Percentiles rank a stretch among this genome's conserved stretches.
phyloP scores from a whole-genome alignment of 2,888 invertebrate species.

The Eremobia ochroleuca region DNA sequence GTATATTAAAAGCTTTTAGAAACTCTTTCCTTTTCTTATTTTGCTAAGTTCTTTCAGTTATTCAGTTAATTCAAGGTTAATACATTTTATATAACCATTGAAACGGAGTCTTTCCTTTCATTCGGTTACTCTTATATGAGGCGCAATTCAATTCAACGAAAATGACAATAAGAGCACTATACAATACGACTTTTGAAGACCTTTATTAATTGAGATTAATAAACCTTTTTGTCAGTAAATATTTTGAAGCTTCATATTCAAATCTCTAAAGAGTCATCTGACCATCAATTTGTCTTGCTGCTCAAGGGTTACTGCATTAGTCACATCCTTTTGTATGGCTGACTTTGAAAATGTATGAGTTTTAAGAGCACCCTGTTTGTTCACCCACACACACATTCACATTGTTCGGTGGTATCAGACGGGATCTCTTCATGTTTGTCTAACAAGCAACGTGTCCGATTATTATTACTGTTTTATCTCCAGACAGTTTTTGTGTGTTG shows the following conservation, averaged over 20 bases:
- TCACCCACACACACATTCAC: constrained; percentile 88
- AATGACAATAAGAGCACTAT: constrained; percentile 18
- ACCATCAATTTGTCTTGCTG: constrained; percentile 82
- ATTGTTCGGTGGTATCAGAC: constrained; percentile 87
- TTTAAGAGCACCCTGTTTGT: constrained; percentile 76
- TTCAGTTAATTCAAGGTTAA: constrained; percentile 6
- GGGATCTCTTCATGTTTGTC: constrained; percentile 88
- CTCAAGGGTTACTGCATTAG: constrained; percentile 75
- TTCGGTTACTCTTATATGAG: background rate
- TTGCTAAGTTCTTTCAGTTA: constrained; percentile 24
- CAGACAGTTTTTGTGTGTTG: constrained; percentile 69
- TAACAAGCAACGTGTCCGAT: constrained; percentile 90
- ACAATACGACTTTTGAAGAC: background rate
- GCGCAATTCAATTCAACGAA: constrained; percentile 10
- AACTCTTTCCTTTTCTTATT: constrained; percentile 39
- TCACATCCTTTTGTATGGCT: constrained; percentile 77
- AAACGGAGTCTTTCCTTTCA: background rate
- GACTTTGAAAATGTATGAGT: constrained; percentile 62
- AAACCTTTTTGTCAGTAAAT: constrained; percentile 47
- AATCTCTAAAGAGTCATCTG: constrained; percentile 73
- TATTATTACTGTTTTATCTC: constrained; percentile 88
- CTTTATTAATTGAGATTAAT: constrained; percentile 59
- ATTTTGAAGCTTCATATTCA: constrained; percentile 61
- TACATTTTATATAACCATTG: background rate
- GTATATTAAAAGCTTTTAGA: constrained; percentile 44